Percentiles rank a stretch among this genome's conserved stretches.
Evolutionary conservation across 2,797 vertebrate species (phyloP).

Genomic region (Rhinogobio ventralis): DNA sequence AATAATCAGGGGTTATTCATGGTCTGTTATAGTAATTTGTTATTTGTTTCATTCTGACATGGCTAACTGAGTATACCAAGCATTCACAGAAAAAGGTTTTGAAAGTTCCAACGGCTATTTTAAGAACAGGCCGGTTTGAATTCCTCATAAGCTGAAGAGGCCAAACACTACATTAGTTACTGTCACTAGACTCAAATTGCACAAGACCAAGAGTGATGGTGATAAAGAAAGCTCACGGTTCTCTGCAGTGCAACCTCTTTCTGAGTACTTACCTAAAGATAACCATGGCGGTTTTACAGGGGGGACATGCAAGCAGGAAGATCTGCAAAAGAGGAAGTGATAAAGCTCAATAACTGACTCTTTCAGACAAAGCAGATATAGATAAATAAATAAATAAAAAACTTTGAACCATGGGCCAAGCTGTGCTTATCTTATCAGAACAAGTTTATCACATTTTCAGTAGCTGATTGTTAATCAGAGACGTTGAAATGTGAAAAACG

Average conservation of each 20-base stretch:
- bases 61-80: not conserved
- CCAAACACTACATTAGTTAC: not conserved
- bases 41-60: too few species aligned
- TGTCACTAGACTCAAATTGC: not conserved
- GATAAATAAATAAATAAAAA: not conserved
- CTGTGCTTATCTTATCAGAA: not conserved
- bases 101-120: slow-evolving; percentile 50
- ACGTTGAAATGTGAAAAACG: not conserved
- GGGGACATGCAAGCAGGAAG: slow-evolving; percentile 95
- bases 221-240: not conserved
- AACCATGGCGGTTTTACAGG: slow-evolving; percentile 87
- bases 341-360: slow-evolving; percentile 22
- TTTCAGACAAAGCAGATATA: not conserved
- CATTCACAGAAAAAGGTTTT: not conserved
- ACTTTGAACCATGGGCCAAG: not conserved
- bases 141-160: not conserved
- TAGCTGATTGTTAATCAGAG: not conserved
- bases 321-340: slow-evolving; percentile 82
- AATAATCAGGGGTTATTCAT: too few species aligned
- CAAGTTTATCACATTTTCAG: not conserved
- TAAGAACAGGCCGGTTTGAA: slow-evolving; percentile 20
- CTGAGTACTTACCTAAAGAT: slow-evolving; percentile 88
- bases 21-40: too few species aligned
- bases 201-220: not conserved
- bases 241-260: not conserved